Conservation (phyloP, 2,797 vertebrate species). For the Peromyscus melanophrys region DNA sequence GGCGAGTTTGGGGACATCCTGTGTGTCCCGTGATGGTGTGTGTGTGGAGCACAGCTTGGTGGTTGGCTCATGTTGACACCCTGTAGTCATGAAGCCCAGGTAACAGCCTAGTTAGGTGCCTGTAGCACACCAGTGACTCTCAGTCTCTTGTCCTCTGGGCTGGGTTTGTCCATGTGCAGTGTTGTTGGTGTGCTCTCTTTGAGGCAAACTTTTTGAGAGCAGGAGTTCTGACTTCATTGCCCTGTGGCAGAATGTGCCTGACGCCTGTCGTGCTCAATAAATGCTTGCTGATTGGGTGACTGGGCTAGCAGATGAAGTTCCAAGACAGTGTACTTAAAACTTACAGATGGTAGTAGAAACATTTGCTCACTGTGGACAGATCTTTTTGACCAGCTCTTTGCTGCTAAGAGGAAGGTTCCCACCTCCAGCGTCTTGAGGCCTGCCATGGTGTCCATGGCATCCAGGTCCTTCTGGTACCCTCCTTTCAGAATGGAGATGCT, state of each 20-base stretch:
- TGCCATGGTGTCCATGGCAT: not conserved
- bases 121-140: not conserved
- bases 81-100: not conserved
- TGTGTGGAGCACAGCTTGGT: not conserved
- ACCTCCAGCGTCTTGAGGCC: not conserved
- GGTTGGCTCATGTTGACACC: not conserved
- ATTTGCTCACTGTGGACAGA: not conserved
- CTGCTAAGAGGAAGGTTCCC: not conserved
- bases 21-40: not conserved
- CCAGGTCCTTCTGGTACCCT: not conserved
- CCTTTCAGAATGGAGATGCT: not conserved
- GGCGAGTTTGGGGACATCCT: rapidly evolving
- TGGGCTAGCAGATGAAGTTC: not conserved
- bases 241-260: not conserved
- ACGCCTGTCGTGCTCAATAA: not conserved
- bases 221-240: not conserved
- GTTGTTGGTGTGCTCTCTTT: not conserved
- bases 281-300: not conserved
- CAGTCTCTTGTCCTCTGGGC: not conserved
- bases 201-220: not conserved
- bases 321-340: not conserved
- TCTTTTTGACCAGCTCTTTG: not conserved
- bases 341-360: not conserved
- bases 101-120: not conserved
- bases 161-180: not conserved